Evolutionary conservation across 2,113 vertebrate genomes (phyloP).

Genomic region (Labrus mixtus): DNA sequence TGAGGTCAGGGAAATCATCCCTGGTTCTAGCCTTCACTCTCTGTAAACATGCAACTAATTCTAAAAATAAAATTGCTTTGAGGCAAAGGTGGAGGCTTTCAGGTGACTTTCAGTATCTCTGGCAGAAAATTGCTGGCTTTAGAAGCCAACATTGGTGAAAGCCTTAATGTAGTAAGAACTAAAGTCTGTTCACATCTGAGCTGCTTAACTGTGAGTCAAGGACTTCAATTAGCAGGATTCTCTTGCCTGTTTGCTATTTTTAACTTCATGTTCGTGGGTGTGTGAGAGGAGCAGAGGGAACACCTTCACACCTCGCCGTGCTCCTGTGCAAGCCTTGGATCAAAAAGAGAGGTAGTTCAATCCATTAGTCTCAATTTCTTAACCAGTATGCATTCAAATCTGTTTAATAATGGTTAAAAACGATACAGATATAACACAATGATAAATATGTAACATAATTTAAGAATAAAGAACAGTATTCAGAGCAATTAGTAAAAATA

Average conservation of each 20-base stretch:
- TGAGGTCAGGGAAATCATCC: neutral
- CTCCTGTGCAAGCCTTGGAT: constrained; percentile 29
- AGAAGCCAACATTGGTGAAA: constrained; percentile 15
- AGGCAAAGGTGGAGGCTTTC: constrained; percentile 21
- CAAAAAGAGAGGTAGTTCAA: constrained; percentile 6
- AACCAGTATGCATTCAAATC: neutral
- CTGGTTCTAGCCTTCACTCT: neutral
- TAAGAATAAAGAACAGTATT: too few species aligned
- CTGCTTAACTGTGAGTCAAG: constrained; percentile 22
- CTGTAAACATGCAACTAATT: constrained; percentile 35
- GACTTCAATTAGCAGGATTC: constrained; percentile 61
- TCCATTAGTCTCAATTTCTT: neutral
- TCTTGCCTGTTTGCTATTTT: constrained; percentile 63
- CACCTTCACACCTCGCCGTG: constrained; percentile 70
- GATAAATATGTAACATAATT: too few species aligned
- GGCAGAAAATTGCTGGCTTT: neutral
- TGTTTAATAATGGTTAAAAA: neutral
- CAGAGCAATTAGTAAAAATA: too few species aligned
- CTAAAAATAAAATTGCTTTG: constrained; percentile 24
- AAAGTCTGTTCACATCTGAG: constrained; percentile 26
- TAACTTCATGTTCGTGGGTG: constrained; percentile 37
- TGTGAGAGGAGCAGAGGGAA: constrained; percentile 67
- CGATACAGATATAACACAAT: neutral
- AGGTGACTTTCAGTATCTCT: neutral
- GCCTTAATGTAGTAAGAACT: constrained; percentile 28